Percentiles rank a stretch among this genome's conserved stretches.
These are phyloP conservation scores for Elachura formosa DNA, from an alignment of 2,113 vertebrate species.

Conservation along the genomic window DNA sequence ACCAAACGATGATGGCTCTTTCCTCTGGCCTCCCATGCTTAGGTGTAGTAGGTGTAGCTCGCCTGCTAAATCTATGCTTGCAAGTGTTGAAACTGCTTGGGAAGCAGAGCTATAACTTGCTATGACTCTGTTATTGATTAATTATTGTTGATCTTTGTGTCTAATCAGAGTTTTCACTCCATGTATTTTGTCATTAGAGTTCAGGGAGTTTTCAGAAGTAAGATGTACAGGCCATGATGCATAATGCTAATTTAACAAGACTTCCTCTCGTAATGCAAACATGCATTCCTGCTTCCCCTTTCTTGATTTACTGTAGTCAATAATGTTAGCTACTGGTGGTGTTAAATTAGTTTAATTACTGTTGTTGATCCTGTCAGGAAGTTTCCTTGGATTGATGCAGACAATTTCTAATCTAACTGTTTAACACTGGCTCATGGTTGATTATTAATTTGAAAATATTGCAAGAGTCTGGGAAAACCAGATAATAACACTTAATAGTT, in stretches of 20 bases:
- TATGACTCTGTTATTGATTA: not conserved
- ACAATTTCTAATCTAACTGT: not conserved
- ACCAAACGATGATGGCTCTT: not conserved
- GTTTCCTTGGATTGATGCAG: not conserved
- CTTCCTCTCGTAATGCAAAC: not conserved
- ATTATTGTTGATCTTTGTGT: not conserved
- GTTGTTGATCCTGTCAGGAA: not conserved
- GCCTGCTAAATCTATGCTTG: not conserved
- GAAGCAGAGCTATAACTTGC: not conserved
- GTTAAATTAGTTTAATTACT: conserved; percentile 22
- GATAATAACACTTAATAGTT: not conserved
- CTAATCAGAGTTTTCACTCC: not conserved
- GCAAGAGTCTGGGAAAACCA: not conserved
- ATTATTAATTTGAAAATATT: not conserved
- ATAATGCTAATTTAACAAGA: not conserved
- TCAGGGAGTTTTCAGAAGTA: not conserved
- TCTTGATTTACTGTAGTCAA: not conserved
- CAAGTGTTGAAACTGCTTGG: not conserved
- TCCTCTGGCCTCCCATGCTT: not conserved
- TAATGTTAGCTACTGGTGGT: not conserved
- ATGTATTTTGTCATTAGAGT: not conserved
- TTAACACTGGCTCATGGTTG: not conserved
- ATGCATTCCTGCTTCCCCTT: not conserved
- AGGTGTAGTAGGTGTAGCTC: not conserved
- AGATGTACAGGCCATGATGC: not conserved